Percentiles rank a stretch among this genome's conserved stretches.
Conservation (phyloP, 2,797 vertebrate species). For the Percopsis omiscomaycus region DNA sequence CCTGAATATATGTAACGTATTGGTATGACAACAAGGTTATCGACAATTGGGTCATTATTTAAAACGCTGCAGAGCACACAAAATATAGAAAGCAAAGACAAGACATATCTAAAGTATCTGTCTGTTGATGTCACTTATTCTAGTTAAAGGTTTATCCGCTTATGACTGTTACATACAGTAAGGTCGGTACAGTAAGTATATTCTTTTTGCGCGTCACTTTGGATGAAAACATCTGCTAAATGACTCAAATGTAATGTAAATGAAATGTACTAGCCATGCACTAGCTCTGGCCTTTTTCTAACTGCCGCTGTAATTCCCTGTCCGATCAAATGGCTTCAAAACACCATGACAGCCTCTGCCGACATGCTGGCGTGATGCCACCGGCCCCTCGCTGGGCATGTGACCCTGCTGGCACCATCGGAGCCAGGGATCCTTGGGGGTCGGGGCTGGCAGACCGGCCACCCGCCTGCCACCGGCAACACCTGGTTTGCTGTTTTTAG, state of each 20-base stretch:
- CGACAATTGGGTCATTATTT: no score
- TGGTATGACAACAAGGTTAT: no score
- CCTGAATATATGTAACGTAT: neutral
- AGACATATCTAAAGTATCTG: no score
- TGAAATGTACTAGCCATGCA: conserved; percentile 1
- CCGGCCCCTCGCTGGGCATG: conserved; percentile 67
- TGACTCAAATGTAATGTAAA: no score
- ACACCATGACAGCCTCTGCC: conserved; percentile 59
- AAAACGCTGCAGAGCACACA: no score
- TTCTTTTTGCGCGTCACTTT: no score
- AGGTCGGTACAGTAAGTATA: no score
- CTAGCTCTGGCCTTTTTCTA: conserved; percentile 5
- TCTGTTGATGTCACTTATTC: no score
- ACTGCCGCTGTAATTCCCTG: conserved; percentile 33
- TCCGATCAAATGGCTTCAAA: conserved; percentile 53
- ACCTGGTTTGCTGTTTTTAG: conserved; percentile 74
- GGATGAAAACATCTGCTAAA: no score
- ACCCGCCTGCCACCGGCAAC: conserved; percentile 53
- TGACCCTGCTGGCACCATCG: conserved; percentile 70
- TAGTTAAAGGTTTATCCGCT: no score
- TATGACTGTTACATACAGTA: no score
- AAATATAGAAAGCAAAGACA: no score
- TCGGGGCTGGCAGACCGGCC: conserved; percentile 17
- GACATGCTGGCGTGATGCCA: conserved; percentile 64
- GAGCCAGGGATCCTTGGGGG: conserved; percentile 55